Evolutionary conservation across 1,140 invertebrate genomes (phyloP), one percentile per base, ranked within the genome.

Genomic region (Euura saliciscinereae): DNA sequence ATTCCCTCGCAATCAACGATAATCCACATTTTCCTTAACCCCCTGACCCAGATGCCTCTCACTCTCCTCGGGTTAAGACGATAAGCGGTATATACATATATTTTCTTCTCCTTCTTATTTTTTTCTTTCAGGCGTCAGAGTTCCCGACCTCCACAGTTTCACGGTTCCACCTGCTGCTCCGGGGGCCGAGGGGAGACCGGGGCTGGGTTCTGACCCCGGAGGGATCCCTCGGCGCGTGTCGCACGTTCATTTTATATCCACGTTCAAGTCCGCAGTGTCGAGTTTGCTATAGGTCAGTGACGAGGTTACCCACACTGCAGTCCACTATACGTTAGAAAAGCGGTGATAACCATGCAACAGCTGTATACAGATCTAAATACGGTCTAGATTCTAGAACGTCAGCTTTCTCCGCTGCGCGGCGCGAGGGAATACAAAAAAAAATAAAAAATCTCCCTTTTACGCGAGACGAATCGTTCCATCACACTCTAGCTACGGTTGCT

Each of bases 1-100:
- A 28, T 28, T 28, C 28, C 28, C 28, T 28, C 8, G 42, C 66
- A 28, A 11, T 13, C 8, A 43, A 1, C 8, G 66, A 28, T 28
- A 28, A 28, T 28, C 28, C 28, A 28, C 28, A 8, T 11, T 75
- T 76, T 79, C 79, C 78, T 28, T 28, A 28, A 28, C 28, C 28
- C 28, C 28, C 28, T 28, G 28, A 28, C 28, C 28, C 28, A 28
- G 28, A 28, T 28, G 28, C 28, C 28, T 28, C 28, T 28, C 1
- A 28, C 28, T 28, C 28, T 28, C 28, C 28, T 28, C 28, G 28
- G 28, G 28, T 28, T 28, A 28, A 28, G 51, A 59, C 2, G 51
- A 59, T 11, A 28, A 28, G 28, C 28, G 28, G 28, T 28, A 28
- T 28, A 28, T 28, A 28, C n/a, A n/a, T 28, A 28, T 28, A 28